Evolutionary conservation across 2,888 invertebrate genomes (phyloP).

Genomic region (Pseudanteris insignis): DNA sequence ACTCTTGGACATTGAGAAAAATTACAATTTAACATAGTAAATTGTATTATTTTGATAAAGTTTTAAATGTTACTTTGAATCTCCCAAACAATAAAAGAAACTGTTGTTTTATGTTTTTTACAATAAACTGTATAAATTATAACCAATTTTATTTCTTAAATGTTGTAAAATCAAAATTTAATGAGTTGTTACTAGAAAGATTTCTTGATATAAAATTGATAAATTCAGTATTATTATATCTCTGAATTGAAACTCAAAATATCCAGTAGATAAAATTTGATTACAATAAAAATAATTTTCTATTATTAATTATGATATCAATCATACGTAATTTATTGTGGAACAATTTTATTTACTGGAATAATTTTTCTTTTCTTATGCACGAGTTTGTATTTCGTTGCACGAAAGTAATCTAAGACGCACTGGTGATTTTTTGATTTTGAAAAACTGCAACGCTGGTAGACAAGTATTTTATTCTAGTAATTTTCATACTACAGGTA

Average conservation of each 20-base stretch:
- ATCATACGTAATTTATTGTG: neutral
- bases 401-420: constrained; percentile 16
- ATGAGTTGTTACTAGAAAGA: neutral
- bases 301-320: too few species aligned
- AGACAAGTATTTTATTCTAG: too few species aligned
- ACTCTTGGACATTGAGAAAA: too few species aligned
- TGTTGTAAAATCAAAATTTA: neutral
- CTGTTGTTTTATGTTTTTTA: neutral
- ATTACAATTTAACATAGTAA: neutral
- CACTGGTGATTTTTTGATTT: too few species aligned
- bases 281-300: too few species aligned
- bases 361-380: constrained; percentile 19
- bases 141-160: neutral
- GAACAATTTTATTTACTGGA: constrained; percentile 21
- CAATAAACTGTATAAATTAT: neutral
- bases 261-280: constrained; percentile 29
- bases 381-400: constrained; percentile 39
- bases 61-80: too few species aligned
- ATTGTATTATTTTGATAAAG: neutral
- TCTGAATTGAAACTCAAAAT: constrained; percentile 15
- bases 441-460: too few species aligned
- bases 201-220: neutral
- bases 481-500: too few species aligned
- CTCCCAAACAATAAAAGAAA: too few species aligned
- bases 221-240: constrained; percentile 10